Evolutionary conservation across 1,140 invertebrate genomes (phyloP).

Genomic region (Bombus balteatus): DNA sequence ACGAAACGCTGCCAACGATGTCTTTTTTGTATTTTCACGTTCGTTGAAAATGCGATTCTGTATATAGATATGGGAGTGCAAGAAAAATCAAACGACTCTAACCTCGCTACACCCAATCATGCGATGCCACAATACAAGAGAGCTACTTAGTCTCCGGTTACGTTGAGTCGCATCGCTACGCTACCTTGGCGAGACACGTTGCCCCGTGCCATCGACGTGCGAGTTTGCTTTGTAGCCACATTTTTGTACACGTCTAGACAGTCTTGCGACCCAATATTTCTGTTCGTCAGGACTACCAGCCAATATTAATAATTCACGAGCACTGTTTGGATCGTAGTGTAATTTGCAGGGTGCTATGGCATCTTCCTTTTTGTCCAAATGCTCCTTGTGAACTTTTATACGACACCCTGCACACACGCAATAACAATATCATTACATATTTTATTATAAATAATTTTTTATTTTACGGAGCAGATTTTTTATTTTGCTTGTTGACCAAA

Average conservation of each 20-base stretch:
- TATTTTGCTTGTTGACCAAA: too few species aligned
- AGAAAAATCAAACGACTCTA: constrained; percentile 73
- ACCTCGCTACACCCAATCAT: constrained; percentile 79
- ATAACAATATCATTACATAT: neutral
- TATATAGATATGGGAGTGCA: constrained; percentile 26
- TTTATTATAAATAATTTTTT: constrained; percentile 7
- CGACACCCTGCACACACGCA: constrained; percentile 90
- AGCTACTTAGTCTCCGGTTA: constrained; percentile 75
- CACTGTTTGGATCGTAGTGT: constrained; percentile 95
- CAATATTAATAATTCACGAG: constrained; percentile 95
- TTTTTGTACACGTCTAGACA: constrained; percentile 96
- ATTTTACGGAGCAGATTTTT: too few species aligned
- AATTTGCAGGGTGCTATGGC: constrained; percentile 95
- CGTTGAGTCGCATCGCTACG: constrained; percentile 74
- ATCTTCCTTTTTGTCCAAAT: constrained; percentile 93
- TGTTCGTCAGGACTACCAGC: constrained; percentile 93
- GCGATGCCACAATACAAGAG: constrained; percentile 78
- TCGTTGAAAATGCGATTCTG: neutral
- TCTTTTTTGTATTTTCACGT: neutral
- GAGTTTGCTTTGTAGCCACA: constrained; percentile 95
- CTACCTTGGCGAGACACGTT: constrained; percentile 88
- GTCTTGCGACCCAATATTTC: constrained; percentile 94
- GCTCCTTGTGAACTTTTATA: constrained; percentile 98
- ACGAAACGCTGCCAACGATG: neutral
- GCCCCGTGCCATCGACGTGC: constrained; percentile 84